phyloP scores from a whole-genome alignment of 1,140 invertebrate genomes.

The Diorhabda sublineata region DNA sequence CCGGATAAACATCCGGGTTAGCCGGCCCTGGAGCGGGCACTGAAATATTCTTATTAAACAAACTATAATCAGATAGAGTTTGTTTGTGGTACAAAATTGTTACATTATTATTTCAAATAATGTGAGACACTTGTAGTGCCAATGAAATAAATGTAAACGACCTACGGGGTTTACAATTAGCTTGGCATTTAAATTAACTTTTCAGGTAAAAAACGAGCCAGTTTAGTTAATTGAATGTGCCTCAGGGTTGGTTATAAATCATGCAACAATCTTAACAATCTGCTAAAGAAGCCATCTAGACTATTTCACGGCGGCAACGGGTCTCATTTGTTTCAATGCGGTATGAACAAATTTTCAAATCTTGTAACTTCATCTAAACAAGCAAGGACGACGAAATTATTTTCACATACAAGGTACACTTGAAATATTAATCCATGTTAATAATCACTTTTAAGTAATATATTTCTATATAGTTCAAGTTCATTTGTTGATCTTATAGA shows the following conservation, averaged over 20 bases:
- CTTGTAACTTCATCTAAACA: no score
- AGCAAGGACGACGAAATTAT: no score
- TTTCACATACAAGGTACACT: no score
- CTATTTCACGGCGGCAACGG: conserved; percentile 14
- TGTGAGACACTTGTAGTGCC: not conserved
- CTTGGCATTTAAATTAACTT: conserved; percentile 29
- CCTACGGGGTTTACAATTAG: conserved; percentile 27
- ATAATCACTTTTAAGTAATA: no score
- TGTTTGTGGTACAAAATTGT: no score
- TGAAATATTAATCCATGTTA: no score
- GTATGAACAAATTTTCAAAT: not conserved
- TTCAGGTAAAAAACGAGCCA: conserved; percentile 29
- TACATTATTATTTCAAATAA: not conserved
- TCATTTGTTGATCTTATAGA: no score
- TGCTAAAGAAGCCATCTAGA: conserved; percentile 23
- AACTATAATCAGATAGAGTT: no score
- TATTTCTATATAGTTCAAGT: no score
- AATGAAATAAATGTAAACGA: conserved; percentile 25
- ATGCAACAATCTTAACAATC: conserved; percentile 23
- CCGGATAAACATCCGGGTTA: no score
- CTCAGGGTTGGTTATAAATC: conserved; percentile 18
- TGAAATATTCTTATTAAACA: no score
- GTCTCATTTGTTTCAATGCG: conserved; percentile 19
- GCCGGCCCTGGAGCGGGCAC: no score
- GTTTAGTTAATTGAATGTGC: conserved; percentile 30